phyloP scores from a whole-genome alignment of 2,888 invertebrate species.

The Spodoptera exigua region DNA sequence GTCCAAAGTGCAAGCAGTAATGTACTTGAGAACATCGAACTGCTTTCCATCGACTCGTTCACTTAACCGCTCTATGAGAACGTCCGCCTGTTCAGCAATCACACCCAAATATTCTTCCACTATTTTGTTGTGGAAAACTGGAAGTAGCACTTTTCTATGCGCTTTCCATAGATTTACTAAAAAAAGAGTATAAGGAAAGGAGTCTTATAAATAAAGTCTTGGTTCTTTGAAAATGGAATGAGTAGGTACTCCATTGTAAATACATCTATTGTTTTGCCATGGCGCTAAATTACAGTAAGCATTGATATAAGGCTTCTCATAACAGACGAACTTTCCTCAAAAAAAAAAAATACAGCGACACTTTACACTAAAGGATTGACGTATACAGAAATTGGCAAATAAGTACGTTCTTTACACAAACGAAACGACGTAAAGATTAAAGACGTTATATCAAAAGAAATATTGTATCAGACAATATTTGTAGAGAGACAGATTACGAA shows the following conservation, averaged over 20 bases:
- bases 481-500: constrained; percentile 23
- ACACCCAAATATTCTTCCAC: constrained; percentile 90
- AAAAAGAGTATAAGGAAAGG: no score
- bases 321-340: no score
- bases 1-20: constrained; percentile 90
- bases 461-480: constrained; percentile 41
- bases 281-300: no score
- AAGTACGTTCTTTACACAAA: neutral
- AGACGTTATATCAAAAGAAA: constrained; percentile 18
- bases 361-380: no score
- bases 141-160: constrained; percentile 90
- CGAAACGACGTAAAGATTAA: neutral
- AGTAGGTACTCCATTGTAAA: no score
- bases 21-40: constrained; percentile 87
- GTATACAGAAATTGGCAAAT: no score
- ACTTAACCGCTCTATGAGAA: constrained; percentile 83
- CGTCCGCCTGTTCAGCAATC: constrained; percentile 88
- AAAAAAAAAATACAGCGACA: no score
- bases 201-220: no score
- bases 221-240: no score
- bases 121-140: constrained; percentile 91
- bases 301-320: no score
- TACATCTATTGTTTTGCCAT: no score
- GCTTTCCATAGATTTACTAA: constrained; percentile 89
- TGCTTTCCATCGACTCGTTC: constrained; percentile 71